Conservation (phyloP, 1,140 invertebrate genomes). For the Nasonia vitripennis region DNA sequence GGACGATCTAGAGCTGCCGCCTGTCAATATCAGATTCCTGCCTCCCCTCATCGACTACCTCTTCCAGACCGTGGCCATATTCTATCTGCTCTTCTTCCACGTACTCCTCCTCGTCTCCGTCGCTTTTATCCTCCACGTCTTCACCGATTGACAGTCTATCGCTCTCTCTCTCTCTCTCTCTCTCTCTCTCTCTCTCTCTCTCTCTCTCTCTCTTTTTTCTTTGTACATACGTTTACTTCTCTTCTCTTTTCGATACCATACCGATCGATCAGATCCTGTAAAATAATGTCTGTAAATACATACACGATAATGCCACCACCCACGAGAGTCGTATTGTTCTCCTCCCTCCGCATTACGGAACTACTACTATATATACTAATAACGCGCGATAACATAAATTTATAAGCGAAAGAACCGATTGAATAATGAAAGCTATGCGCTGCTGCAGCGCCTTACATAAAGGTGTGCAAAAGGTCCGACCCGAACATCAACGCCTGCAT, state of each 20-base stretch:
- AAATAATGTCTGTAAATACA: neutral
- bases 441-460: conserved; percentile 83
- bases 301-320: neutral
- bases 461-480: conserved; percentile 79
- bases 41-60: conserved; percentile 7
- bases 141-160: neutral
- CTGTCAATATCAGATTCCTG: neutral
- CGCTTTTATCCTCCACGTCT: conserved; percentile 5
- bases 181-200: neutral
- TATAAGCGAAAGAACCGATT: neutral
- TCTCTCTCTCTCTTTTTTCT: neutral
- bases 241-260: too few relatives aligned
- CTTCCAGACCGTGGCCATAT: neutral
- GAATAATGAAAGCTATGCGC: conserved; percentile 37
- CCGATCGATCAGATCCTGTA: neutral
- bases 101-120: neutral
- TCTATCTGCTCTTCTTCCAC: conserved; percentile 36
- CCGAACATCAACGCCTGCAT: conserved; percentile 81
- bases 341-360: neutral
- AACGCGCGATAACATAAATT: neutral
- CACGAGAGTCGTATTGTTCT: neutral
- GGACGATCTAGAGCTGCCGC: neutral
- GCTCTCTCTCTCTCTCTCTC: neutral
- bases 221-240: too few relatives aligned
- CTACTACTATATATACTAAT: neutral